Evolutionary conservation across 2,888 invertebrate genomes (phyloP), one percentile per base, ranked within the genome.

Genomic region (Mechanitis mazaeus): DNA sequence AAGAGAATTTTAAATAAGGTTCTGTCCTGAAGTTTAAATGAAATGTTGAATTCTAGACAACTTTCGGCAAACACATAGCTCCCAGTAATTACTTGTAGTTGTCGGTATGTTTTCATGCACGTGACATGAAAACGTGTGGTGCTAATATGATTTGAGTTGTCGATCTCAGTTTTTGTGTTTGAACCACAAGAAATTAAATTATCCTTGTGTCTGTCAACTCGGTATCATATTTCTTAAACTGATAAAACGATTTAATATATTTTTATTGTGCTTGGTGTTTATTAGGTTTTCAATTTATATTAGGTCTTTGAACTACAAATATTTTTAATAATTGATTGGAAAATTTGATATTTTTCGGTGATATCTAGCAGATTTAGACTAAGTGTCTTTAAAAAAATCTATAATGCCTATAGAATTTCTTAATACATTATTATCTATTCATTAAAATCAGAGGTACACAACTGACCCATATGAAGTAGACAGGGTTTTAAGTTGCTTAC

Each of bases 21-120:
- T 31, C 9, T 31, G 31, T 50, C 31, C 31, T n/a, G 31, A 50
- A 50, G 50, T 50, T 50, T 50, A 50, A 50, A 50, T 50, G 50
- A 50, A 50, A 50, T 50, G 50, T 50, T 31, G 50, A 31, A 31
- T 31, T 50, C 31, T 50, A 50, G 50, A 50, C 28, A 50, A 50
- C 28, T 50, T 50, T 50, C 11, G 9, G 6, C 50, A 50, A 50
- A 50, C 50, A 50, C 50, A 11, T 31, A 50, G 50, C 50, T 31
- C 9, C 28, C 6, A 50, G 50, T 50, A 50, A 31, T 50, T 31
- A 50, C 50, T 31, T 50, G 31, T 50, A 50, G 50, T 50, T 50
- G 50, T 50, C 31, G 31, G 50, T 50, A 31, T 50, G 11, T 42
- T 42, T 50, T 31, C 7, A 31, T 50, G 7, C 50, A 7, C 31